A percentile compares a stretch with the other conserved stretches of the same genome.
phyloP scores from a whole-genome alignment of 2,113 vertebrate species.

The Caretta caretta region DNA sequence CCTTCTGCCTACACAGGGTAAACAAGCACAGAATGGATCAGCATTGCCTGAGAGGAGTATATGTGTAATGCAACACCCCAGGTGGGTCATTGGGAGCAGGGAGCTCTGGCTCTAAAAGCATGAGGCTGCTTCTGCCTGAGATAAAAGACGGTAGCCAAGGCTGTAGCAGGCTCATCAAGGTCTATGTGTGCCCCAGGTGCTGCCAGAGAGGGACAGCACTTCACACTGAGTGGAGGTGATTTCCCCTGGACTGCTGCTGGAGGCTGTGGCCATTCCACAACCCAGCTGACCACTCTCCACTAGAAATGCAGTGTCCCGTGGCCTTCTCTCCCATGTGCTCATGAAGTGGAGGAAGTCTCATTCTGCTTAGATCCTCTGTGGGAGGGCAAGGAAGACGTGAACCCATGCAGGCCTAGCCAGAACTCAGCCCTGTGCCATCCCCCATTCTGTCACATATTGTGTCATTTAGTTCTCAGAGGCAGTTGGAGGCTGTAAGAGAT shows the following conservation, averaged over 20 bases:
- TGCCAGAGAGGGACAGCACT: too few species aligned
- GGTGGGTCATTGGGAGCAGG: background rate
- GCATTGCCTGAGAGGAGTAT: background rate
- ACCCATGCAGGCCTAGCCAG: background rate
- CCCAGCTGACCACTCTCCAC: background rate
- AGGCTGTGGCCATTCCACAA: background rate
- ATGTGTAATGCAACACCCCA: background rate
- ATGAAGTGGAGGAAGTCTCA: background rate
- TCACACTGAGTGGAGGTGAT: background rate
- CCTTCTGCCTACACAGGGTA: background rate
- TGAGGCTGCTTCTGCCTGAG: background rate
- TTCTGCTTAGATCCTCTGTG: background rate
- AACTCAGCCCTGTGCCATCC: background rate
- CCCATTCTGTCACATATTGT: background rate
- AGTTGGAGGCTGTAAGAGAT: background rate
- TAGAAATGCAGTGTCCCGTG: background rate
- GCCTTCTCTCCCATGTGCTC: background rate
- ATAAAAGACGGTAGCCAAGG: background rate
- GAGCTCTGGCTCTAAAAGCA: background rate
- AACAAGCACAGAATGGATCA: background rate
- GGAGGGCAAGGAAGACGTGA: background rate
- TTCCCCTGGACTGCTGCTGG: background rate
- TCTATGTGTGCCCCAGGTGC: background rate
- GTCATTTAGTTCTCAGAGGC: background rate
- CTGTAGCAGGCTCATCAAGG: background rate